These are phyloP conservation scores for Hippopotamyrus pictus DNA, from an alignment of 2,797 vertebrate genomes.

Conservation along the genomic window DNA sequence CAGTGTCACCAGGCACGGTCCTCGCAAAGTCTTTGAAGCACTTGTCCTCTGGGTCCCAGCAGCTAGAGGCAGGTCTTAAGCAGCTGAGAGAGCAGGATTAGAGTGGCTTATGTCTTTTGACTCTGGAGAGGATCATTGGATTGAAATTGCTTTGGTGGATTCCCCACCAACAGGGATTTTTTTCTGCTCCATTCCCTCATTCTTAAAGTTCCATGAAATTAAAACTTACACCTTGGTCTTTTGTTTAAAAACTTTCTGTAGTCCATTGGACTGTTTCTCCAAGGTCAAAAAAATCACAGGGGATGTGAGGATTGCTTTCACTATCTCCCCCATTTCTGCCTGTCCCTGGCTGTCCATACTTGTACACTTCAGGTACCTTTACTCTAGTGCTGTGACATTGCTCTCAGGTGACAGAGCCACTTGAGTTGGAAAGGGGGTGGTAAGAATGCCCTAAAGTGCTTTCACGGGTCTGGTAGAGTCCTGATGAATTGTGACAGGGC, in stretches of 20 bases:
- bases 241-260: slow-evolving; percentile 40
- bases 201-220: slow-evolving; percentile 47
- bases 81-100: slow-evolving; percentile 72
- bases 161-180: slow-evolving; percentile 28
- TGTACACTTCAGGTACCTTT: slow-evolving; percentile 9
- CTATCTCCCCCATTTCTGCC: background rate
- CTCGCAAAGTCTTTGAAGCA: slow-evolving; percentile 45
- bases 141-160: slow-evolving; percentile 64
- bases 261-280: background rate
- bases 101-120: slow-evolving; percentile 70
- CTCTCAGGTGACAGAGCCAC: slow-evolving; percentile 18
- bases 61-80: slow-evolving; percentile 63
- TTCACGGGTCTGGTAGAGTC: slow-evolving; percentile 35
- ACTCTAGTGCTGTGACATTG: slow-evolving; percentile 35
- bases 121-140: slow-evolving; percentile 58
- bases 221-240: slow-evolving; percentile 45
- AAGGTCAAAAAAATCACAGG: slow-evolving; percentile 2
- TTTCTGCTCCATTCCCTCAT: slow-evolving; percentile 36
- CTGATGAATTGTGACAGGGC: slow-evolving; percentile 53
- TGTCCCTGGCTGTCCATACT: background rate
- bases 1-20: slow-evolving; percentile 43
- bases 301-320: background rate
- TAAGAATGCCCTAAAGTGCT: slow-evolving; percentile 45
- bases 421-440: slow-evolving; percentile 37
- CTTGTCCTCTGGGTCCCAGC: slow-evolving; percentile 51